Evolutionary conservation across 2,888 invertebrate genomes (phyloP).

Genomic region (Noctua janthina): DNA sequence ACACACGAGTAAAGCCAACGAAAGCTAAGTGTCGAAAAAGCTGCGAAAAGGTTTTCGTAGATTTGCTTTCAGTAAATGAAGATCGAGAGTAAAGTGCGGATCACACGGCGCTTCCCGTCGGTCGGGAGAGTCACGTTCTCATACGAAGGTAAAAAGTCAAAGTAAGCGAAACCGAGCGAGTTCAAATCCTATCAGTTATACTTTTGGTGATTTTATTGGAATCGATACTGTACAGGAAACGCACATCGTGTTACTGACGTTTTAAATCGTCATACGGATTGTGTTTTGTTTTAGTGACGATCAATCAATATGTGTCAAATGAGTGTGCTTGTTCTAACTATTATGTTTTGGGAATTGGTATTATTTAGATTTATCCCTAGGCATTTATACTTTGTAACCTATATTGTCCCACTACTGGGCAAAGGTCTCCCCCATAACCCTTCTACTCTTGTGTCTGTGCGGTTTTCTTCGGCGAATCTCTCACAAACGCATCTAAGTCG

Average conservation of each 20-base stretch:
- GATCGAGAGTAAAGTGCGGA: constrained; percentile 20
- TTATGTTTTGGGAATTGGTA: not conserved
- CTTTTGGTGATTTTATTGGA: not conserved
- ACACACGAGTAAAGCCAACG: not conserved
- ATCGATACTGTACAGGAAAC: not conserved
- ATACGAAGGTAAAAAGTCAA: not conserved
- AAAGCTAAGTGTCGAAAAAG: constrained; percentile 7
- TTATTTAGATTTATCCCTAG: not conserved
- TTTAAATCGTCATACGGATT: not conserved
- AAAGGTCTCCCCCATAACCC: not conserved
- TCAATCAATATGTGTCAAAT: not conserved
- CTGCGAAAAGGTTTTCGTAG: constrained; percentile 1
- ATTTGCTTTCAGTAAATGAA: constrained; percentile 21
- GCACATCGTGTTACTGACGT: not conserved
- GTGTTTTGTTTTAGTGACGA: not conserved
- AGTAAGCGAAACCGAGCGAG: not conserved
- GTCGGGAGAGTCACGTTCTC: not conserved
- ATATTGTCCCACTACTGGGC: not conserved
- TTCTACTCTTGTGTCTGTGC: not conserved
- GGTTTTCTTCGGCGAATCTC: too few relatives aligned
- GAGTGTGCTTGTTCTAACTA: not conserved
- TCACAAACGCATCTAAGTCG: too few relatives aligned
- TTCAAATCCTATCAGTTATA: not conserved
- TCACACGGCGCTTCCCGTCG: not conserved
- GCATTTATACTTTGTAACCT: not conserved